Evolutionary conservation across 1,140 invertebrate genomes (phyloP).

Genomic region (Drosophila pandora): DNA sequence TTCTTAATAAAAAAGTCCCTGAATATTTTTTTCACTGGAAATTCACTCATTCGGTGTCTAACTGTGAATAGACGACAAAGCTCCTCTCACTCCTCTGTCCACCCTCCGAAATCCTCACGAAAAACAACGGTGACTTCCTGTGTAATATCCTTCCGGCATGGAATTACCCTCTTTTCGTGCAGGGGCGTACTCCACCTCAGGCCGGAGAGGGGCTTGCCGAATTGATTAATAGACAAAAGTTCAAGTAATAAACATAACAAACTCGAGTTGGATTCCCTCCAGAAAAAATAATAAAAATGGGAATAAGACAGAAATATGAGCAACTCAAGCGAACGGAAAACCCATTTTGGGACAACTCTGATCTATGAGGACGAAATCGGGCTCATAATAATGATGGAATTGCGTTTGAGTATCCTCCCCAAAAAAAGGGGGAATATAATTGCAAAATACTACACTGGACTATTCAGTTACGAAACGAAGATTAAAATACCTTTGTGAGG

Average conservation of each 20-base stretch:
- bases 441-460: slow-evolving; percentile 21
- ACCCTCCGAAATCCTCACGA: not conserved
- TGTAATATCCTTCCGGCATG: slow-evolving; percentile 64
- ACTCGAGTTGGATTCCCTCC: slow-evolving; percentile 3
- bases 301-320: slow-evolving; percentile 12
- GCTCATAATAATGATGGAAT: slow-evolving; percentile 36
- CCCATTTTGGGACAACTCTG: slow-evolving; percentile 21
- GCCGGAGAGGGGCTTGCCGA: not conserved
- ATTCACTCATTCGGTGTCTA: slow-evolving; percentile 4
- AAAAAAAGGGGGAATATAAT: slow-evolving; percentile 21
- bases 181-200: not conserved
- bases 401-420: not conserved
- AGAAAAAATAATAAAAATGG: not conserved
- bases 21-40: not conserved
- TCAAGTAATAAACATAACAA: slow-evolving; percentile 34
- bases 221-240: slow-evolving; percentile 45
- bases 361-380: slow-evolving; percentile 8
- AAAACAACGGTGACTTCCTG: slow-evolving; percentile 58
- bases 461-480: not conserved
- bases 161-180: slow-evolving; percentile 41
- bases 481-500: not conserved
- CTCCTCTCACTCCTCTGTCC: slow-evolving; percentile 1
- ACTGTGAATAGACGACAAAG: slow-evolving; percentile 36
- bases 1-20: not conserved
- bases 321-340: slow-evolving; percentile 24